Conservation (phyloP, 2,888 invertebrate genomes). For the Pterobdella sp. region DNA sequence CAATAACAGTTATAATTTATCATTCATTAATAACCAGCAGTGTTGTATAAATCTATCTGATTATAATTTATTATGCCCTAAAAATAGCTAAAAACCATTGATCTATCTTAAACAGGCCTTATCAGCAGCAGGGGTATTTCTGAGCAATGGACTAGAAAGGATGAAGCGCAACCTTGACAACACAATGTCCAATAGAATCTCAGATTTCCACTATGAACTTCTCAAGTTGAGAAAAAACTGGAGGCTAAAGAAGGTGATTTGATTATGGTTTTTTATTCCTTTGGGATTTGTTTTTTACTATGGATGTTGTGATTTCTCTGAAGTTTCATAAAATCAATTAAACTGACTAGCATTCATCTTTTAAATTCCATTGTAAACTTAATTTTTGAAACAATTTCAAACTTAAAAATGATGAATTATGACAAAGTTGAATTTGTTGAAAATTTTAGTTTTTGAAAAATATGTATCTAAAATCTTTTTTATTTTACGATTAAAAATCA, state of each 20-base stretch:
- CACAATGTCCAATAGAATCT: slow-evolving; percentile 56
- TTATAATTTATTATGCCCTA: neutral
- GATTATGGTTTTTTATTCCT: no score
- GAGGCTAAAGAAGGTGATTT: slow-evolving; percentile 90
- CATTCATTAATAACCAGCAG: neutral
- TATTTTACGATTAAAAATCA: no score
- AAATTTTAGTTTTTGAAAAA: no score
- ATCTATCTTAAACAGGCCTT: slow-evolving; percentile 65
- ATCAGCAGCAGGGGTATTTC: slow-evolving; percentile 73
- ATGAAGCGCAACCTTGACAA: slow-evolving; percentile 64
- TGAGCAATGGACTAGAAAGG: slow-evolving; percentile 77
- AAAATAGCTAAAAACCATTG: neutral
- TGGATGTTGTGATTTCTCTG: no score
- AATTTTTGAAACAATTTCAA: no score
- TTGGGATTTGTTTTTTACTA: no score
- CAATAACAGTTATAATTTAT: neutral
- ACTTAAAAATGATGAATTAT: no score
- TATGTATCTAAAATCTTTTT: no score
- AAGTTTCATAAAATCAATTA: no score
- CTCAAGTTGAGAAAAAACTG: slow-evolving; percentile 81
- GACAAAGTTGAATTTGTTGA: no score
- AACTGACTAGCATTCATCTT: no score
- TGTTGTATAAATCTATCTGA: neutral
- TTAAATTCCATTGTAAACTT: no score
- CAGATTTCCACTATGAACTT: slow-evolving; percentile 86